Evolutionary conservation across 2,797 vertebrate genomes (phyloP).

Genomic region (Ambastaia sidthimunki): DNA sequence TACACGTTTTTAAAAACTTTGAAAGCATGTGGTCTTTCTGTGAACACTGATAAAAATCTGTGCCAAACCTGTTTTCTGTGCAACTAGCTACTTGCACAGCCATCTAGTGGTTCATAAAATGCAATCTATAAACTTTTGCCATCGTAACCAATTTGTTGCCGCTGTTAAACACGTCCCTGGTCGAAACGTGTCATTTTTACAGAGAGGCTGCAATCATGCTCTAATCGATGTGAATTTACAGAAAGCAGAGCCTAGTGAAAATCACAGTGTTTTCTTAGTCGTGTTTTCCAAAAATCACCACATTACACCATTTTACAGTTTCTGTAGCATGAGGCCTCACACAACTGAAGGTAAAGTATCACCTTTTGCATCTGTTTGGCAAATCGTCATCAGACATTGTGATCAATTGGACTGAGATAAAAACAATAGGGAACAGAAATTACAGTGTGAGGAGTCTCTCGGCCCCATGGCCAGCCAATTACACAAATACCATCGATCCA

Average conservation of each 20-base stretch:
- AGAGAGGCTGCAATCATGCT: not conserved
- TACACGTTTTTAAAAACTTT: not conserved
- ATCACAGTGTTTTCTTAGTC: not conserved
- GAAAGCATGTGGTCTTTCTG: not conserved
- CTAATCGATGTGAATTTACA: slow-evolving; percentile 34
- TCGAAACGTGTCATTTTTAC: slow-evolving; percentile 26
- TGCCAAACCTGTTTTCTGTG: not conserved
- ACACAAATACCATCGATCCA: slow-evolving; percentile 55
- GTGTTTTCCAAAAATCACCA: not conserved
- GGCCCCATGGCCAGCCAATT: slow-evolving; percentile 45
- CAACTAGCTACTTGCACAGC: not conserved
- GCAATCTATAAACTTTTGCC: slow-evolving; percentile 26
- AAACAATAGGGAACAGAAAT: slow-evolving; percentile 41
- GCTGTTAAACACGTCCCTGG: slow-evolving; percentile 17
- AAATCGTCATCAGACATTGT: slow-evolving; percentile 38
- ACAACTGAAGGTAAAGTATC: slow-evolving; percentile 24
- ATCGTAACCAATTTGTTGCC: slow-evolving; percentile 30
- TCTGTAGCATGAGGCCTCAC: not conserved
- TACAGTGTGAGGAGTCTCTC: slow-evolving; percentile 43
- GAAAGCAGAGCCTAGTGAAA: not conserved
- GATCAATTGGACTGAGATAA: slow-evolving; percentile 49
- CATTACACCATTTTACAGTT: slow-evolving; percentile 13
- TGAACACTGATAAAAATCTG: not conserved
- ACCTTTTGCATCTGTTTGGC: slow-evolving; percentile 14
- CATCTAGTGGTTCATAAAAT: slow-evolving; percentile 17